Percentiles rank a stretch among this genome's conserved stretches.
phyloP scores from a whole-genome alignment of 2,113 vertebrate species.

The Microtus ochrogaster region DNA sequence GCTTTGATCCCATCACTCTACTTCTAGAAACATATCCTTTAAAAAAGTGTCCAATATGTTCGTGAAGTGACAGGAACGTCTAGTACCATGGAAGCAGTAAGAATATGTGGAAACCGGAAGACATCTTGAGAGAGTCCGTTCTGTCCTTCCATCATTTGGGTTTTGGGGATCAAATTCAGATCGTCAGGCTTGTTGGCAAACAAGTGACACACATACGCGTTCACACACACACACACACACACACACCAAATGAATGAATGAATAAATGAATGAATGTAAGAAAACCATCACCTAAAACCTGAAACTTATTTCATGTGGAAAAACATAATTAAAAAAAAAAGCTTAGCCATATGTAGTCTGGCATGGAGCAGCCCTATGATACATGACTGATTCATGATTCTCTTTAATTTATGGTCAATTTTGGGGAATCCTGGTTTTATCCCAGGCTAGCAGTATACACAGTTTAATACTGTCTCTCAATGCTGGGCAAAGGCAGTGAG shows the following conservation, averaged over 20 bases:
- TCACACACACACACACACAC: background rate
- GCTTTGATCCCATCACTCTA: background rate
- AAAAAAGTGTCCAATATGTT: background rate
- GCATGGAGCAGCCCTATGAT: accelerated
- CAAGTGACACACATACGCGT: background rate
- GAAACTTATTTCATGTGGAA: background rate
- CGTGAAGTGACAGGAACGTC: background rate
- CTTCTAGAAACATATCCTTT: background rate
- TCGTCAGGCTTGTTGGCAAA: too few relatives aligned
- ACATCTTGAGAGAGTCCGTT: too few relatives aligned
- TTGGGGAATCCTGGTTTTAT: background rate
- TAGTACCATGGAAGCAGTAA: too few relatives aligned
- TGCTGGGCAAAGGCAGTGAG: too few relatives aligned
- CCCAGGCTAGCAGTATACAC: too few relatives aligned
- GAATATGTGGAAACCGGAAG: too few relatives aligned
- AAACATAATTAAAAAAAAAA: background rate
- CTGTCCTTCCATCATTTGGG: too few relatives aligned
- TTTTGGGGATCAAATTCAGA: too few relatives aligned
- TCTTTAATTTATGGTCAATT: background rate
- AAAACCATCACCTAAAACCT: background rate
- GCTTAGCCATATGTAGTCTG: accelerated
- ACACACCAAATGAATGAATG: background rate
- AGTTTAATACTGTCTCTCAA: background rate
- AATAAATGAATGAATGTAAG: background rate
- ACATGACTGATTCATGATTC: background rate